Conservation (phyloP, 2,797 vertebrate genomes). For the Spizella passerina region DNA sequence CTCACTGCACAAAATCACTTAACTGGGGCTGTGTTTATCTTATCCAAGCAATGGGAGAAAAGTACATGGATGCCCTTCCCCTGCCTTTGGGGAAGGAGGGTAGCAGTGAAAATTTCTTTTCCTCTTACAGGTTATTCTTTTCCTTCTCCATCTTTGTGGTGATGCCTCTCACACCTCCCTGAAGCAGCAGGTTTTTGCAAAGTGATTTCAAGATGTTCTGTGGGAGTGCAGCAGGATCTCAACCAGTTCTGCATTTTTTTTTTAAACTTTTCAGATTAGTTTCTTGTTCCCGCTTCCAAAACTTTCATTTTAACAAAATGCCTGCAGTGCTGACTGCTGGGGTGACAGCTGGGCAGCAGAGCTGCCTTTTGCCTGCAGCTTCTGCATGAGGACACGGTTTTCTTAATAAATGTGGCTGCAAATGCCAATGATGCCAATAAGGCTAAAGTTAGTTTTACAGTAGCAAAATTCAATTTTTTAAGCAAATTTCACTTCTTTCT, state of each 20-base stretch:
- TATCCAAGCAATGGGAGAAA: no score
- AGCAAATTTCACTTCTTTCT: background rate
- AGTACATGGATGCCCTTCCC: background rate
- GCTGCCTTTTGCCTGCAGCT: background rate
- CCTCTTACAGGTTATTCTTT: background rate
- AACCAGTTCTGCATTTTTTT: background rate
- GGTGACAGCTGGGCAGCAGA: background rate
- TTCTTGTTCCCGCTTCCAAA: background rate
- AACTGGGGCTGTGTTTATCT: background rate
- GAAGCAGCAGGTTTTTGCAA: background rate
- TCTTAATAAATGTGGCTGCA: background rate
- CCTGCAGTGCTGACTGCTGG: background rate
- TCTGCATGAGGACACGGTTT: background rate
- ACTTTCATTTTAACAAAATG: background rate
- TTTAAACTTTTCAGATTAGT: background rate
- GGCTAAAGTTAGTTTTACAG: background rate
- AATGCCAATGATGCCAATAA: background rate
- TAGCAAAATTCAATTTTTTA: background rate
- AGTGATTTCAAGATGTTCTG: background rate
- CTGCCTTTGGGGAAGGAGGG: background rate
- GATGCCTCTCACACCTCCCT: rapidly evolving
- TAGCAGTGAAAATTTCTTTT: background rate
- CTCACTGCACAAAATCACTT: background rate
- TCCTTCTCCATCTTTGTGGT: background rate
- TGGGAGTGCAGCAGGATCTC: background rate